Percentiles rank a stretch among this genome's conserved stretches.
Conservation (phyloP, 2,888 invertebrate species). For the Metalampra italica region DNA sequence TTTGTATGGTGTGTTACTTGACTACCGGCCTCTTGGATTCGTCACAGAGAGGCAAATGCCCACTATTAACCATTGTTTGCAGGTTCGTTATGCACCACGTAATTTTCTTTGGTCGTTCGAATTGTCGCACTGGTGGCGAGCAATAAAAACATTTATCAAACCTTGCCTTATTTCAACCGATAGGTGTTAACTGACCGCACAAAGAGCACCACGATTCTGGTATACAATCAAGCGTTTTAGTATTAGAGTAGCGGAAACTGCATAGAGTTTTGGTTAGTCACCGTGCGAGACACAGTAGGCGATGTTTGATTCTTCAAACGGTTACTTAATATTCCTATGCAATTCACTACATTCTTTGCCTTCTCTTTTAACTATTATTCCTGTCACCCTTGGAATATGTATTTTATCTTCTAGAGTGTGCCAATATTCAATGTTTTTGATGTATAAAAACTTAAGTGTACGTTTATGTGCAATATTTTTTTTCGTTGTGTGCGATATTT, state of each 20-base stretch:
- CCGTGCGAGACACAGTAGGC: neutral
- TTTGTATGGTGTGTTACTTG: conserved; percentile 14
- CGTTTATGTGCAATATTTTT: too few species aligned
- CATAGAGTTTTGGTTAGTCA: neutral
- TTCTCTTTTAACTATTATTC: too few species aligned
- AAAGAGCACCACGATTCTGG: conserved; percentile 53
- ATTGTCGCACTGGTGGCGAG: conserved; percentile 52
- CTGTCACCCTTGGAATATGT: too few species aligned
- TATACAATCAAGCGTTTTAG: conserved; percentile 35
- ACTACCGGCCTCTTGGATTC: conserved; percentile 49
- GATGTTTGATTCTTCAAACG: too few species aligned
- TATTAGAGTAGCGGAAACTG: neutral
- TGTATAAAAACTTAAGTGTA: too few species aligned
- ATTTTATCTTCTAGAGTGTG: too few species aligned
- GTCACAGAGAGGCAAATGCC: conserved; percentile 51
- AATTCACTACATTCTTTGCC: too few species aligned
- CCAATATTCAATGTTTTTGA: too few species aligned
- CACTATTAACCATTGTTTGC: conserved; percentile 58
- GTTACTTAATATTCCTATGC: too few species aligned
- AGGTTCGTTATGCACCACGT: conserved; percentile 53
- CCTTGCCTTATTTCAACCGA: conserved; percentile 26
- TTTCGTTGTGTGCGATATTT: too few species aligned
- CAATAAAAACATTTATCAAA: conserved; percentile 60
- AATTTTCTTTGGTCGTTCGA: conserved; percentile 60
- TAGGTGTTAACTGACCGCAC: conserved; percentile 55